Base-by-base conservation (phyloP, 2,113 vertebrate genomes). In the Tachuris rubrigastra region DNA sequence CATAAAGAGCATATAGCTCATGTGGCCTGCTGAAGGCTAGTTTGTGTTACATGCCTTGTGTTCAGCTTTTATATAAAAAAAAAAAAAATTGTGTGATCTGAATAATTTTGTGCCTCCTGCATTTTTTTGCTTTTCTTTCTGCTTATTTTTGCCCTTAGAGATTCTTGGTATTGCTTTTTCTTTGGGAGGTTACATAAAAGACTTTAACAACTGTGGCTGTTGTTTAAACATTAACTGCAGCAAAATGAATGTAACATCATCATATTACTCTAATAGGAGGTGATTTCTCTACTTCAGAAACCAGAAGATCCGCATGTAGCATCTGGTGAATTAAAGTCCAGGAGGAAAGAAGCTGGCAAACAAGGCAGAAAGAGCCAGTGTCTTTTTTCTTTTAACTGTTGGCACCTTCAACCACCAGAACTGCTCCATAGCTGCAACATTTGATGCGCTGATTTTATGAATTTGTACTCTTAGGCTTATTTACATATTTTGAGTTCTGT, bases 81-180 rank as follows among this genome's bases (percentile, higher is more conserved):
- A 46, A 44, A 58, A n/a, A n/a, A n/a, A n/a, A n/a, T n/a, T 31
- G 35, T 4, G 39, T 42, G 15, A 68, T 46, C 62, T 62, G 84
- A 89, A 68, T 62, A 1, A 55, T 90, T 71, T 88, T 86, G 44
- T 62, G 18, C 39, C n/a, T 67, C 22, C 37, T 84, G 44, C n/a
- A 30, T 88, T 86, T 93, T 47, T 94, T 80, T n/a, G n/a, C 18
- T 90, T 90, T 87, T 58, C 53, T 73, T 91, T 41, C 84, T n/a
- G 46, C 35, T 80, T 88, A 31, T 37, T 95, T 94, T 83, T 59
- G 39, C 12, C 21, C 42, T 59, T 62, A 37, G 24, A 41, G 50
- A 52, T 90, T 86, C 35, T 63, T 52, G 47, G 14, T 65, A 56
- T 90, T 66, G 35, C 17, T 92, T 59, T 58, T 69, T 60, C 71